These are phyloP conservation scores for Xiphophorus hellerii DNA, from an alignment of 2,113 vertebrate species.

Conservation along the genomic window DNA sequence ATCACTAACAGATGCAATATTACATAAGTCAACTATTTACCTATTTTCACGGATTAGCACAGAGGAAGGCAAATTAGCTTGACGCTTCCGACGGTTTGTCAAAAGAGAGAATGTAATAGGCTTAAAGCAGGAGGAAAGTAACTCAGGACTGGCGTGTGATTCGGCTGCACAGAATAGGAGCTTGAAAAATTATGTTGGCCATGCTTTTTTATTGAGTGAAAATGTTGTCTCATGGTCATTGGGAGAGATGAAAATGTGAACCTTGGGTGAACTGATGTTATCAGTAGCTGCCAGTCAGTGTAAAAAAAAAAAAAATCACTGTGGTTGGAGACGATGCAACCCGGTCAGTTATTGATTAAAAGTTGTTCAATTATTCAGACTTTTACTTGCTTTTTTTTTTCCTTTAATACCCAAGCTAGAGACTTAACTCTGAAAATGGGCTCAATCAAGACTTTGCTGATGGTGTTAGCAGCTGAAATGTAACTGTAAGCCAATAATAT, in stretches of 20 bases:
- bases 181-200: conserved; percentile 23
- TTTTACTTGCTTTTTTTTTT: not conserved
- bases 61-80: conserved; percentile 45
- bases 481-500: not conserved
- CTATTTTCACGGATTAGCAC: conserved; percentile 7
- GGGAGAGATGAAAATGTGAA: conserved; percentile 5
- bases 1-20: conserved; percentile 20
- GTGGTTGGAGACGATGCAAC: not conserved
- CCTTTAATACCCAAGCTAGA: not conserved
- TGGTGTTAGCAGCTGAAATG: conserved; percentile 10
- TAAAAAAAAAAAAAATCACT: conserved; percentile 2
- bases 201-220: conserved; percentile 19
- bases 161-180: conserved; percentile 31
- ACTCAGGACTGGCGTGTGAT: conserved; percentile 33
- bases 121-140: conserved; percentile 36
- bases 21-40: conserved; percentile 28
- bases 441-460: conserved; percentile 4
- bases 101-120: conserved; percentile 35
- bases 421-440: conserved; percentile 12
- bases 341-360: conserved; percentile 22
- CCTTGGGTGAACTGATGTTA: conserved; percentile 15
- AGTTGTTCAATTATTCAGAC: not conserved
- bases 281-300: conserved; percentile 8
- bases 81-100: conserved; percentile 16
- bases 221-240: conserved; percentile 23